These are phyloP conservation scores for Myripristis murdjan DNA, from an alignment of 2,797 vertebrate species.

Conservation along the genomic window DNA sequence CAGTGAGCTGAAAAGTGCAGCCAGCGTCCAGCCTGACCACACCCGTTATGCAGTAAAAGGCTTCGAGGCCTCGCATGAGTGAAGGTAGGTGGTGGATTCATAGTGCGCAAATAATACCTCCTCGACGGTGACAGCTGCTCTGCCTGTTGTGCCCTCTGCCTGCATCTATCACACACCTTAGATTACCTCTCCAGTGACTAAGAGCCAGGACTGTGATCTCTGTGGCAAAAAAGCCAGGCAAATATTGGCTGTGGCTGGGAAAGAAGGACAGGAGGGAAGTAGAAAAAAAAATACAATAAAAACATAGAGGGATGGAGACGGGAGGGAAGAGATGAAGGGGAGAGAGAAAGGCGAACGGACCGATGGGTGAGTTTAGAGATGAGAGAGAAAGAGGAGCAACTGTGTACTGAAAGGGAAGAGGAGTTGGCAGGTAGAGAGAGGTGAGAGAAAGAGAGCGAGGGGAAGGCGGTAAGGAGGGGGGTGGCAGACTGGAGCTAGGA, in stretches of 20 bases:
- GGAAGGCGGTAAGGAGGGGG: neutral
- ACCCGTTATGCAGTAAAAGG: conserved; percentile 34
- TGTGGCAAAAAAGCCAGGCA: neutral
- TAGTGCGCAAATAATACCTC: conserved; percentile 41
- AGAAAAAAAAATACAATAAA: conserved; percentile 10
- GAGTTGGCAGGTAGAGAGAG: conserved; percentile 46
- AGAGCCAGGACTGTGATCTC: conserved; percentile 40
- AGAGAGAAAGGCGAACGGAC: conserved; percentile 7
- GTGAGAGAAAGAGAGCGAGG: conserved; percentile 40
- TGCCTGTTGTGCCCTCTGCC: conserved; percentile 19
- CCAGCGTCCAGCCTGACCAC: conserved; percentile 21
- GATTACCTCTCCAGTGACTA: conserved; percentile 37
- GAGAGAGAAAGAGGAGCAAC: conserved; percentile 21
- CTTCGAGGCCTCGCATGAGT: conserved; percentile 46
- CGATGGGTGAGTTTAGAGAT: conserved; percentile 43
- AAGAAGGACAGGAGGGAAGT: conserved; percentile 14
- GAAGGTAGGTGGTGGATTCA: conserved; percentile 33
- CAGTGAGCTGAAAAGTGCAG: conserved; percentile 46
- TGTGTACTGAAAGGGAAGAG: conserved; percentile 13
- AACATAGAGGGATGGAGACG: too few relatives aligned
- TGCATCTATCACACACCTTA: conserved; percentile 41
- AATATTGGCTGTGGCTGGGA: conserved; percentile 24
- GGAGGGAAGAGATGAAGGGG: conserved; percentile 18
- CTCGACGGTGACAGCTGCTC: conserved; percentile 25
- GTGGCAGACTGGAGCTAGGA: conserved; percentile 49